These are phyloP conservation scores for Amblyraja radiata DNA, from an alignment of 2,797 vertebrate species.

Conservation along the genomic window DNA sequence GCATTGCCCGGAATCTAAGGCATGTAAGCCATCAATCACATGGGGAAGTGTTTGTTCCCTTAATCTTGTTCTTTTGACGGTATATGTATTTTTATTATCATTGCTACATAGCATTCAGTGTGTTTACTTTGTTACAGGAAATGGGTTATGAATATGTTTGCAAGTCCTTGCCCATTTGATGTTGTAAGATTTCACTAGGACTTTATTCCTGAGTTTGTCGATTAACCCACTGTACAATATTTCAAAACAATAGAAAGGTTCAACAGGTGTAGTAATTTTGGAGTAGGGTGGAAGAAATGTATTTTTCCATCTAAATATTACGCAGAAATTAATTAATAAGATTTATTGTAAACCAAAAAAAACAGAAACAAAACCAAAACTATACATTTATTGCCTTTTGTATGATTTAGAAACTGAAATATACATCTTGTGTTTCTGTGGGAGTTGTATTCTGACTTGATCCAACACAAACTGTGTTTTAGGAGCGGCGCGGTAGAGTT, in stretches of 20 bases:
- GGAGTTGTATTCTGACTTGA: neutral
- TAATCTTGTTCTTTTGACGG: neutral
- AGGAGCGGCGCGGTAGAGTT: too few species aligned
- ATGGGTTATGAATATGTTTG: conserved; percentile 5
- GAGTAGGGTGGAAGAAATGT: neutral
- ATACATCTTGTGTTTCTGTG: neutral
- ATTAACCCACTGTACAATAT: too few species aligned
- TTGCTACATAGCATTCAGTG: neutral
- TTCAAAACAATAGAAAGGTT: neutral
- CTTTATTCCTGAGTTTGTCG: neutral
- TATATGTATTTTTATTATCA: neutral
- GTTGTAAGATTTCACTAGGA: too few species aligned
- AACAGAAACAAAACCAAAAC: neutral
- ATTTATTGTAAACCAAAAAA: conserved; percentile 7
- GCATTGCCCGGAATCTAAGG: neutral
- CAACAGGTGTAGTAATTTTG: neutral
- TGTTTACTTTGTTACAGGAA: neutral
- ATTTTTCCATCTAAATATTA: neutral
- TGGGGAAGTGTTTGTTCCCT: neutral
- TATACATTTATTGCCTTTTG: neutral
- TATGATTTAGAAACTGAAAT: neutral
- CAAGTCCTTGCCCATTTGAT: neutral
- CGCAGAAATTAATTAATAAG: neutral
- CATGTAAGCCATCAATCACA: neutral
- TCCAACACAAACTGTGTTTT: neutral